phyloP scores from a whole-genome alignment of 2,888 invertebrate genomes.

The Lypha dubia region DNA sequence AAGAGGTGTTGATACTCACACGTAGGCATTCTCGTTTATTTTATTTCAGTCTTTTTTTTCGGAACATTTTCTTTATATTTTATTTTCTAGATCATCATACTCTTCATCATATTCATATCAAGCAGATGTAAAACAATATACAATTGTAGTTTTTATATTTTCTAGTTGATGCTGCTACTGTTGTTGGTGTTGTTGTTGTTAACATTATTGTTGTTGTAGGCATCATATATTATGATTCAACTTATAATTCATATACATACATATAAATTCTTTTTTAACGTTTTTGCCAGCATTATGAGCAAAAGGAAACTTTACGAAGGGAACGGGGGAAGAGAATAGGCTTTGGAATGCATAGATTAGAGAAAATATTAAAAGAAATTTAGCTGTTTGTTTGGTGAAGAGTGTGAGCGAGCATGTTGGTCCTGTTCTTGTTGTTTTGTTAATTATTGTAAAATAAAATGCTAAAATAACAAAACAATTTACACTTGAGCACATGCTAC shows the following conservation, averaged over 20 bases:
- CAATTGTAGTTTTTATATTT: constrained; percentile 65
- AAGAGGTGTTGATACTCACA: constrained; percentile 63
- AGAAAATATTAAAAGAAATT: constrained; percentile 46
- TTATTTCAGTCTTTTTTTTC: constrained; percentile 44
- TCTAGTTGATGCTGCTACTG: constrained; percentile 40
- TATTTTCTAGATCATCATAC: constrained; percentile 65
- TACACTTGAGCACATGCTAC: constrained; percentile 72
- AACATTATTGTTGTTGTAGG: constrained; percentile 54
- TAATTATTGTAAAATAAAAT: constrained; percentile 73
- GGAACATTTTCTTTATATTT: constrained; percentile 31
- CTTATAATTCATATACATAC: constrained; percentile 68
- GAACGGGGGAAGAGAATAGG: background rate
- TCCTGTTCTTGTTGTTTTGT: constrained; percentile 65
- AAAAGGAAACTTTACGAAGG: background rate
- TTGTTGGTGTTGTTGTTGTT: constrained; percentile 39
- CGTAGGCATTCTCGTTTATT: constrained; percentile 51
- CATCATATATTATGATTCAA: constrained; percentile 70
- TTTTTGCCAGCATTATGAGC: constrained; percentile 17
- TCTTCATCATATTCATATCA: constrained; percentile 65
- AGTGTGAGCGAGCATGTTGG: constrained; percentile 16
- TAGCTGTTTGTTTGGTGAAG: constrained; percentile 30
- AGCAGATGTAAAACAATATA: constrained; percentile 61
- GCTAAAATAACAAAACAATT: constrained; percentile 72
- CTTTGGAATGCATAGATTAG: constrained; percentile 50
- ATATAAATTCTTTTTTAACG: no score